Evolutionary conservation across 1,140 invertebrate genomes (phyloP).

Genomic region (Ceratina calcarata): DNA sequence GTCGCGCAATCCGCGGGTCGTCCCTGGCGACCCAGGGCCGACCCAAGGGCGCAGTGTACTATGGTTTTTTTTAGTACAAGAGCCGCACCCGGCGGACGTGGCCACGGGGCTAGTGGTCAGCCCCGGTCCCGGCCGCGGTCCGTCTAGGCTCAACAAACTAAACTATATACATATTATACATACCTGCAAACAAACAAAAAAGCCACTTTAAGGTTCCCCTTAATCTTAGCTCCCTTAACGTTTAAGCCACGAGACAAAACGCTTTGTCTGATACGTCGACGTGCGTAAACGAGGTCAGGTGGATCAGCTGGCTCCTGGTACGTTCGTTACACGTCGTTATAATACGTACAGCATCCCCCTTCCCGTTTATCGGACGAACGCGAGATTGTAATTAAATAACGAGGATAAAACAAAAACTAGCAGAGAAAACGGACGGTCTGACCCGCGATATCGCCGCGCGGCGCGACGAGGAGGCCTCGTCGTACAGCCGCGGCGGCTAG

Average conservation of each 20-base stretch:
- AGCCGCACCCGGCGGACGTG: constrained; percentile 49
- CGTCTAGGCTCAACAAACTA: constrained; percentile 72
- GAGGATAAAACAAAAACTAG: too few species aligned
- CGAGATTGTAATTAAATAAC: constrained; percentile 6
- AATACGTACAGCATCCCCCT: constrained; percentile 50
- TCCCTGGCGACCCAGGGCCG: not conserved
- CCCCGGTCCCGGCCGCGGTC: constrained; percentile 28
- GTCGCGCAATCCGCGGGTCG: constrained; percentile 14
- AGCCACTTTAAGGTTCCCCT: constrained; percentile 69
- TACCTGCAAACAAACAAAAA: constrained; percentile 41
- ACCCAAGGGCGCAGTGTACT: constrained; percentile 61
- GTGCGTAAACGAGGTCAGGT: constrained; percentile 57
- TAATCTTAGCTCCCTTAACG: constrained; percentile 72
- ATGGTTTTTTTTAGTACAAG: constrained; percentile 73
- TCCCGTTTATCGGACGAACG: constrained; percentile 56
- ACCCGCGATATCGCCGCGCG: constrained; percentile 34
- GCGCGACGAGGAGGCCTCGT: constrained; percentile 5
- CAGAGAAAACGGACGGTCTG: constrained; percentile 52
- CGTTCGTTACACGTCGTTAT: constrained; percentile 43
- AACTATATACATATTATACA: constrained; percentile 64
- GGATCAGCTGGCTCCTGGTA: constrained; percentile 40
- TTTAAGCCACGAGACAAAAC: constrained; percentile 66
- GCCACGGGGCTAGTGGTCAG: not conserved
- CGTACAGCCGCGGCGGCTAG: constrained; percentile 1
- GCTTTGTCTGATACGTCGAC: constrained; percentile 46